A percentile compares a stretch with the other conserved stretches of the same genome.
Evolutionary conservation across 2,113 vertebrate genomes (phyloP).

Genomic region (Cyprinodon brontotheroides): DNA sequence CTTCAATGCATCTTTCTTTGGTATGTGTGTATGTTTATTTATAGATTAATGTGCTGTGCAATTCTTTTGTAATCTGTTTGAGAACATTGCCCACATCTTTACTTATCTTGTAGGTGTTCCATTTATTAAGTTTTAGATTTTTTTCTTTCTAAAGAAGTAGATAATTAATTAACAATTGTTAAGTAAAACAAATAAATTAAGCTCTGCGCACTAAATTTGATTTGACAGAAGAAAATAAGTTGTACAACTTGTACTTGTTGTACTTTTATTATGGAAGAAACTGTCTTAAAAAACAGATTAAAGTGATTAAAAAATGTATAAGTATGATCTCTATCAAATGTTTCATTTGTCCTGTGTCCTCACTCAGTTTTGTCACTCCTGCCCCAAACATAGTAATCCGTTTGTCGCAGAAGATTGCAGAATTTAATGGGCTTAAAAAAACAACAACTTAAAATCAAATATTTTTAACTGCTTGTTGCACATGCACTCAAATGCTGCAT

Average conservation of each 20-base stretch:
- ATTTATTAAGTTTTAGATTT: not conserved
- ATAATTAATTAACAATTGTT: not conserved
- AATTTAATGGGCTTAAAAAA: too few species aligned
- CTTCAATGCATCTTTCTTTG: constrained; percentile 9
- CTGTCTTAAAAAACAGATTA: not conserved
- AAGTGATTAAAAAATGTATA: not conserved
- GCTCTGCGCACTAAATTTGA: not conserved
- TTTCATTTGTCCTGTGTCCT: too few species aligned
- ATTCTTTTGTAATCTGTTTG: not conserved
- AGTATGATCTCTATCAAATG: too few species aligned
- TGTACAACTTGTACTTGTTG: not conserved
- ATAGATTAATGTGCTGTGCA: not conserved
- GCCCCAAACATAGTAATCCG: too few species aligned
- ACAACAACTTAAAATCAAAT: too few species aligned
- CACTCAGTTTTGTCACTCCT: too few species aligned
- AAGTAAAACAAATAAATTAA: not conserved
- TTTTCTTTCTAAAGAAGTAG: not conserved
- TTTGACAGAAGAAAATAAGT: not conserved
- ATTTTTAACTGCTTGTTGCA: too few species aligned
- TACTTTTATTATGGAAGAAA: not conserved
- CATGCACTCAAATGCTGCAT: too few species aligned
- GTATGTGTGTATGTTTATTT: constrained; percentile 4
- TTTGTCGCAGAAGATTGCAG: too few species aligned
- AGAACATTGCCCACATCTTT: not conserved
- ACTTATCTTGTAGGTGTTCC: not conserved